phyloP scores from a whole-genome alignment of 2,888 invertebrate genomes.

The Orthosia gracilis region DNA sequence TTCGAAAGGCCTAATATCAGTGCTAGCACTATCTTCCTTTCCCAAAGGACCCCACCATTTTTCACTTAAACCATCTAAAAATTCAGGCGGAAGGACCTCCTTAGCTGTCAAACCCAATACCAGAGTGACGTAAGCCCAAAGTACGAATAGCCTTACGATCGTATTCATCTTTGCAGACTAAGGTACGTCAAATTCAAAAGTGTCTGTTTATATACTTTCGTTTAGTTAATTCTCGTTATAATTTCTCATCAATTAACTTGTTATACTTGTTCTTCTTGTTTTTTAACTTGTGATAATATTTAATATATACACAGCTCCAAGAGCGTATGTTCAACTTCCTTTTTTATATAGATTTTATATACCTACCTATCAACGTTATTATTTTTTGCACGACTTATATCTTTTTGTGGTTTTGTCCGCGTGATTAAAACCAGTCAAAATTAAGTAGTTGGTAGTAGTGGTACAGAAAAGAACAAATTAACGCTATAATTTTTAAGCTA shows the following conservation, averaged over 20 bases:
- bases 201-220: slow-evolving; percentile 30
- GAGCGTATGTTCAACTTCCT: slow-evolving; percentile 16
- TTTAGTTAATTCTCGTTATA: not conserved
- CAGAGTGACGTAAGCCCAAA: slow-evolving; percentile 18
- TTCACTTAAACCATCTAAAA: slow-evolving; percentile 23
- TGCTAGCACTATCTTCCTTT: not conserved
- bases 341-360: slow-evolving; percentile 8
- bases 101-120: slow-evolving; percentile 20
- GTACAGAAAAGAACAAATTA: not conserved
- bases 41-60: slow-evolving; percentile 51
- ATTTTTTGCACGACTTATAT: not conserved
- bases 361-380: not conserved
- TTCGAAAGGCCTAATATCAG: slow-evolving; percentile 14
- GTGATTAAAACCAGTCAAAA: not conserved
- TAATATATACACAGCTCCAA: not conserved
- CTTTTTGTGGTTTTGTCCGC: slow-evolving; percentile 9
- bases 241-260: slow-evolving; percentile 21
- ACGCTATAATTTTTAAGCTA: not conserved
- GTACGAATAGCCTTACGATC: slow-evolving; percentile 10
- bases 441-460: not conserved
- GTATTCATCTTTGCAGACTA: slow-evolving; percentile 42
- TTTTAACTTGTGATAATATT: not conserved
- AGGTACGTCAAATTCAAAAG: not conserved
- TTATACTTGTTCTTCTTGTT: slow-evolving; percentile 7
- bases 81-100: not conserved